Percentiles rank a stretch among this genome's conserved stretches.
Evolutionary conservation across 2,113 vertebrate genomes (phyloP).

Genomic region (Setophaga kirtlandii): DNA sequence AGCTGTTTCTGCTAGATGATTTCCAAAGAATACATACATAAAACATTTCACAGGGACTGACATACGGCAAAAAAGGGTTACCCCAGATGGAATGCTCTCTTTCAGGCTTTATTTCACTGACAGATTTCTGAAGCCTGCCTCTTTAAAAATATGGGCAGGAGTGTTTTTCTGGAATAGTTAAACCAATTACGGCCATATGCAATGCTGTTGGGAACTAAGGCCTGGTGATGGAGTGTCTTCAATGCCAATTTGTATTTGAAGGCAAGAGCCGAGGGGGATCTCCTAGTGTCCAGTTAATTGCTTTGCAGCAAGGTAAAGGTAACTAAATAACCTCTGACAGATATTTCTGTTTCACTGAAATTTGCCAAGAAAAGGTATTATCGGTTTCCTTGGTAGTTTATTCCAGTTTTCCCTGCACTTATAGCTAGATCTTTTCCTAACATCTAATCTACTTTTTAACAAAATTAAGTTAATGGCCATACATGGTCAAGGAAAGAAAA

Average conservation of each 20-base stretch:
- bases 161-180: background rate
- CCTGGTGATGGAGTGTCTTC: background rate
- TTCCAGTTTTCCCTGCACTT: background rate
- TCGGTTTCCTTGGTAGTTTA: background rate
- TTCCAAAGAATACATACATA: constrained; percentile 67
- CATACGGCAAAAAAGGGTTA: constrained; percentile 50
- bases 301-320: background rate
- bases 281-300: background rate
- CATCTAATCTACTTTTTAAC: background rate
- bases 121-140: constrained; percentile 28
- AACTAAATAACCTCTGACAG: background rate
- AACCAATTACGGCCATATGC: background rate
- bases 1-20: constrained; percentile 68
- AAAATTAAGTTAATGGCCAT: background rate
- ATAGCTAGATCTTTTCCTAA: background rate
- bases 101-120: constrained; percentile 40
- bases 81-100: constrained; percentile 52
- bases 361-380: background rate
- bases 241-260: background rate
- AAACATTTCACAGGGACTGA: constrained; percentile 54
- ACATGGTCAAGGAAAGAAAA: background rate
- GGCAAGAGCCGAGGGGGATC: background rate
- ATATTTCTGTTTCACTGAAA: background rate
- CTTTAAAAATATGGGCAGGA: constrained; percentile 40
- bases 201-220: background rate